Evolutionary conservation across 2,797 vertebrate genomes (phyloP), one percentile per base, ranked within the genome.

Genomic region (Hydrolagus colliei): DNA sequence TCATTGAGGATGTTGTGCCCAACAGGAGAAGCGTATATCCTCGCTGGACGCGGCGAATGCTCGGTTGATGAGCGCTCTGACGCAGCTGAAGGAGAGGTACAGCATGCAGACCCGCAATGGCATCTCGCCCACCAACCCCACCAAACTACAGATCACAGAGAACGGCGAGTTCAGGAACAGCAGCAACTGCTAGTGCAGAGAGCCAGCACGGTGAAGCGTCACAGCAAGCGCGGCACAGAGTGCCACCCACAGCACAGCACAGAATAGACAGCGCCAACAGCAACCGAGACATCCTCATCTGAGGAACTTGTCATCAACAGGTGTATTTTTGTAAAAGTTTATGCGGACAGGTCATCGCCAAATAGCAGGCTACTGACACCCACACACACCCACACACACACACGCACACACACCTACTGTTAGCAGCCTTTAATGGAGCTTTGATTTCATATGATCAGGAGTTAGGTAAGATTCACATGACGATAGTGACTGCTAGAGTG

Each of bases 41-140:
- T 98, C 97, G 0, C 86, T 99, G 94, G 98, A 99, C 0, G 97
- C 97, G 0, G 97, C 98, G 90, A 99, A 99, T 61, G 95, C 97
- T 86, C 96, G 98, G 87, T 92, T 99, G 89, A 99, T 99, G 97
- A 98, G 96, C 32, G 98, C 98, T 65, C 95, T 99, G 87, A 96
- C 96, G 0, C 98, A 99, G 93, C 96, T 99, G 89, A 99, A 99
- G 96, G 98, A 99, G 94, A 97, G 98, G 92, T 99, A 99, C 96
- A 99, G 96, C 96, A 96, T 98, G 94, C 98, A 98, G 93, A 97
- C 94, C 87, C 97, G 97, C 92, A 99, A 99, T 89, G 98, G 98
- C 93, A 96, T 99, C 94, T 99, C 98, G 87, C 97, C 97, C 91
- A 98, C 97, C 95, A 98, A 98, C 93, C 96, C 97, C 92, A 96